These are phyloP conservation scores for Parapristionchus giblindavisi DNA, from an alignment of 2,888 invertebrate genomes.

Conservation along the genomic window DNA sequence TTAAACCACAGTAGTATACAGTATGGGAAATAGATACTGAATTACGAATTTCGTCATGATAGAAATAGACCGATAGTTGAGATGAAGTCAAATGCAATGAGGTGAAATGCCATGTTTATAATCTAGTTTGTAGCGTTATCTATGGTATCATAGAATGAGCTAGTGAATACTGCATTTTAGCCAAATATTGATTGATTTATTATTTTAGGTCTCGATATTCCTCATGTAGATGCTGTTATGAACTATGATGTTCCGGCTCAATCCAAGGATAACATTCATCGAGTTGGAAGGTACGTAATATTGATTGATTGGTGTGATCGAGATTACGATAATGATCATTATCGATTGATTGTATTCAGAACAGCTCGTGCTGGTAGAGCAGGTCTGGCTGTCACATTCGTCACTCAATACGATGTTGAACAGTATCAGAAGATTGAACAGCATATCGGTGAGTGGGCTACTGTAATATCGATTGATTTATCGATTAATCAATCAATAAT, in stretches of 20 bases:
- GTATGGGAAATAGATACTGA: too few relatives aligned
- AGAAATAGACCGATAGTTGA: too few relatives aligned
- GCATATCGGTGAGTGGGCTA: conserved; percentile 77
- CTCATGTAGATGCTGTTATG: conserved; percentile 95
- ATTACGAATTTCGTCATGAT: too few relatives aligned
- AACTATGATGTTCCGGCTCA: conserved; percentile 98
- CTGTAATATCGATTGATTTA: neutral
- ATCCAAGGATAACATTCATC: conserved; percentile 97
- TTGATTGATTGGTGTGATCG: too few relatives aligned
- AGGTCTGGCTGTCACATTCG: conserved; percentile 93
- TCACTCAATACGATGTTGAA: conserved; percentile 97
- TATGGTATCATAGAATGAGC: too few relatives aligned
- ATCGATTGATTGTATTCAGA: conserved; percentile 39
- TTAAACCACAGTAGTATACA: neutral
- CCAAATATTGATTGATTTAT: too few relatives aligned
- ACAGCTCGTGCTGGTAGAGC: conserved; percentile 85
- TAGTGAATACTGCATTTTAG: too few relatives aligned
- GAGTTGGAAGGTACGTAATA: conserved; percentile 87
- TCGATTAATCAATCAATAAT: too few relatives aligned
- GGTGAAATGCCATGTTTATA: too few relatives aligned
- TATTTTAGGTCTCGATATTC: conserved; percentile 89
- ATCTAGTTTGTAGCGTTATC: too few relatives aligned
- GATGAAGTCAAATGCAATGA: too few relatives aligned
- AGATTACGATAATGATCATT: neutral
- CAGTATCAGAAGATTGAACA: conserved; percentile 96